Evolutionary conservation across 2,113 vertebrate species (phyloP), one percentile per base, ranked within the genome.

Genomic region (Epinephelus fuscoguttatus): DNA sequence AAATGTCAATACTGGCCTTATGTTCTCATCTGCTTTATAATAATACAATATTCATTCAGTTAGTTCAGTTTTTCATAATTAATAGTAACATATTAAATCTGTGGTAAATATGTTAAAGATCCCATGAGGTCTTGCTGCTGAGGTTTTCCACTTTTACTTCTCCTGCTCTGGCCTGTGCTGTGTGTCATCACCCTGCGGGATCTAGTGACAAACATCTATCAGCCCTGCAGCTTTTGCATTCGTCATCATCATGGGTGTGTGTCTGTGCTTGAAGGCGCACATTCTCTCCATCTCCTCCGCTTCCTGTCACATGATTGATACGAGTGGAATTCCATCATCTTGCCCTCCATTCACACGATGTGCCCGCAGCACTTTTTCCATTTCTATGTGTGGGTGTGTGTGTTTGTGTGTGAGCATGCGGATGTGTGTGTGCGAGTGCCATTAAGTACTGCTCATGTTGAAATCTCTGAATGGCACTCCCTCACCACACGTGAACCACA

Each of bases 271-370:
- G 52, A 30, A 8, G 1, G 3, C 9, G 17, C 25, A 77, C 40
- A 57, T 77, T 77, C 40, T 17, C 4, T 57, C 12, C 3, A 2
- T 4, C 0, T 21, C 21, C 7, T 71, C 21, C 18, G 59, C 50
- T 1, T 49, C 37, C 1, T 1, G 37, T 3, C 4, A 47, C 55
- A 5, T 19, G n/a, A 13, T 1, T 5, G 0, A 14, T 21, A 7
- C 4, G 8, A 30, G 30, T 14, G 4, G 10, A 55, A 47, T 77
- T 72, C 70, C 56, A 63, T 78, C 63, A 77, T 63, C 25, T 17
- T 4, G 0, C 2, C 0, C 9, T 45, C 3, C 3, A 7, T 23
- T 47, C n/a, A 55, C 6, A 21, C 1, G 0, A 12, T 0, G 1
- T 8, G 21, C 15, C 27, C 21, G 6, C 3, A 33, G 27, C 40